phyloP scores from a whole-genome alignment of 2,888 invertebrate species.

The Tricholauxania praeusta region DNA sequence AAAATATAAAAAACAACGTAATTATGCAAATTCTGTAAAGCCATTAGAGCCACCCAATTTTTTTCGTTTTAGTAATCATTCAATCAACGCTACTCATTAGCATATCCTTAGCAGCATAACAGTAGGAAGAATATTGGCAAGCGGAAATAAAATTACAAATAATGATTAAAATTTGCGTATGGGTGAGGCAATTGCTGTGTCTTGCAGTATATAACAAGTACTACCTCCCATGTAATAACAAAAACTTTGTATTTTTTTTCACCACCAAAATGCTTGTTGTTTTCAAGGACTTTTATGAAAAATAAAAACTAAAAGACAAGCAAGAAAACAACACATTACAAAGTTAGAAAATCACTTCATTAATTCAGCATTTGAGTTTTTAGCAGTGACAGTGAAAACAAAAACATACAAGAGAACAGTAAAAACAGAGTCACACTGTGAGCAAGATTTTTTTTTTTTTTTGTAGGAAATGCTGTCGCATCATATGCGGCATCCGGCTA shows the following conservation, averaged over 20 bases:
- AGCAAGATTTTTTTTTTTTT: conserved; percentile 1
- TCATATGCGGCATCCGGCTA: conserved; percentile 39
- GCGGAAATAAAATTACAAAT: too few species aligned
- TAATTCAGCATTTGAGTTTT: conserved; percentile 63
- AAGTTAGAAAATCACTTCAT: conserved; percentile 64
- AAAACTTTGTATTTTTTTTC: neutral
- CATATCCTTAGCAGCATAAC: too few species aligned
- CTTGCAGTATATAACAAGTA: too few species aligned
- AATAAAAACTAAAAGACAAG: conserved; percentile 33
- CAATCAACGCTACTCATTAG: too few species aligned
- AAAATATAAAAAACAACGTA: too few species aligned
- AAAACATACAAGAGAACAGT: conserved; percentile 13
- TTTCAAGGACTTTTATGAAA: conserved; percentile 16
- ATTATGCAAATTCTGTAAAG: too few species aligned
- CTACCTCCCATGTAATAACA: too few species aligned
- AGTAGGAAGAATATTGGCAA: too few species aligned
- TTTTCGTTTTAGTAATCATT: too few species aligned
- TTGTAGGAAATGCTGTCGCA: conserved; percentile 40
- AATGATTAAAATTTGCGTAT: too few species aligned
- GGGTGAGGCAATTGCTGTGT: too few species aligned
- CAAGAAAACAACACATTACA: conserved; percentile 44
- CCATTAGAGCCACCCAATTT: too few species aligned
- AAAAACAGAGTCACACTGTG: conserved; percentile 7
- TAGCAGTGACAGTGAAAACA: conserved; percentile 44
- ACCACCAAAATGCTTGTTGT: neutral